Evolutionary conservation across 2,888 invertebrate species (phyloP).

Genomic region (Monochamus alternatus): DNA sequence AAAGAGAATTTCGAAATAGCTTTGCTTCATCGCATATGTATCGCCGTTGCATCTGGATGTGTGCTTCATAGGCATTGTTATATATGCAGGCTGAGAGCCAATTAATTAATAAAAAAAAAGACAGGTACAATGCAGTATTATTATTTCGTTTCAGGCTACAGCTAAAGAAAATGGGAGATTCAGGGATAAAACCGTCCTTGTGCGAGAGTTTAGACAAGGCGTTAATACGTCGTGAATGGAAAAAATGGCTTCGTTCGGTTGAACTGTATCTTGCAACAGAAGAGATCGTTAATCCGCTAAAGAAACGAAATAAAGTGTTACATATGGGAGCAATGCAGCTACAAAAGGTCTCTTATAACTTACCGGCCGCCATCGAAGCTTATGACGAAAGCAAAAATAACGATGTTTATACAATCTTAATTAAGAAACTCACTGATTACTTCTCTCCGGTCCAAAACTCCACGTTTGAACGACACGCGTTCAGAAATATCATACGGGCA

Average conservation of each 20-base stretch:
- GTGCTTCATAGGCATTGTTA: no score
- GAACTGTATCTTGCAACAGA: slow-evolving; percentile 56
- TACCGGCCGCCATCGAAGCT: slow-evolving; percentile 55
- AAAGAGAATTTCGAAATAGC: no score
- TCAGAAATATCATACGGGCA: no score
- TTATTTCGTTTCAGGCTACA: no score
- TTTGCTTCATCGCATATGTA: no score
- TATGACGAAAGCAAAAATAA: slow-evolving; percentile 42
- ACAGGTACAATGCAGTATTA: no score
- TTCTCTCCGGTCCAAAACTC: no score
- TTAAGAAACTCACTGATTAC: slow-evolving; percentile 55
- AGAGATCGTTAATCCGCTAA: slow-evolving; percentile 50
- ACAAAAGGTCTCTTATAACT: slow-evolving; percentile 56
- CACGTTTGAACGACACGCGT: no score
- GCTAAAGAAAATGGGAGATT: no score
- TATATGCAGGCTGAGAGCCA: no score
- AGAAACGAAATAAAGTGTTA: slow-evolving; percentile 56
- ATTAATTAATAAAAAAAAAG: no score
- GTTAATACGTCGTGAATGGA: slow-evolving; percentile 52
- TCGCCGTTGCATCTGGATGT: no score
- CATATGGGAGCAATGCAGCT: slow-evolving; percentile 56
- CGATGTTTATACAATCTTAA: slow-evolving; percentile 54
- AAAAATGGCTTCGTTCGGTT: slow-evolving; percentile 56
- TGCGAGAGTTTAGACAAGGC: slow-evolving; percentile 54
- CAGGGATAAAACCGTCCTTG: slow-evolving; percentile 35